Conservation (phyloP, 2,888 invertebrate genomes). For the Liodrosophila aerea region DNA sequence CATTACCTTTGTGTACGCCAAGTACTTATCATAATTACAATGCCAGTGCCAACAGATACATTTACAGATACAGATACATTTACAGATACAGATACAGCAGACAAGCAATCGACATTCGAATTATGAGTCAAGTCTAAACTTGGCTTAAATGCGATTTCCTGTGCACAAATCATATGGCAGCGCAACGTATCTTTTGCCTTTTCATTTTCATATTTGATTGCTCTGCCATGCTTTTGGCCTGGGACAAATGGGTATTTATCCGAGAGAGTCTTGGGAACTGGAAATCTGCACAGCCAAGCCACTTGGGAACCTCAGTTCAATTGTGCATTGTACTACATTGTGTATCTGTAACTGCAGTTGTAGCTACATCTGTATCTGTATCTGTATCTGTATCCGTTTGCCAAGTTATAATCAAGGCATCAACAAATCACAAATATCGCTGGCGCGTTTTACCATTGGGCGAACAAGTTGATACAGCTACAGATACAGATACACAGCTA, state of each 20-base stretch:
- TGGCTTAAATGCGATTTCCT: conserved; percentile 68
- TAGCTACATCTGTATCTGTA: conserved; percentile 52
- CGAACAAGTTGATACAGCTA: conserved; percentile 39
- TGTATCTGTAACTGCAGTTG: conserved; percentile 26
- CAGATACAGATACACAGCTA: conserved; percentile 44
- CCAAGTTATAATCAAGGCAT: conserved; percentile 68
- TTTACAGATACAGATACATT: conserved; percentile 1
- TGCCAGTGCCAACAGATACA: conserved; percentile 29
- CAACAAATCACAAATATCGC: conserved; percentile 64
- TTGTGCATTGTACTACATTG: conserved; percentile 49
- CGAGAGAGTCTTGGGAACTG: conserved; percentile 37
- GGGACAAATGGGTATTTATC: conserved; percentile 65
- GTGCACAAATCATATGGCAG: conserved; percentile 64
- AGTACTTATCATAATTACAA: conserved; percentile 76
- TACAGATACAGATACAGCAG: conserved; percentile 3
- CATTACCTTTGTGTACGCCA: conserved; percentile 37
- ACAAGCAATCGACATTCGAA: not conserved
- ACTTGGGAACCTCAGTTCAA: conserved; percentile 36
- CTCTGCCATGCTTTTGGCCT: conserved; percentile 25
- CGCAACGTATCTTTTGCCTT: conserved; percentile 53
- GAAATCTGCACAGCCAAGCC: conserved; percentile 8
- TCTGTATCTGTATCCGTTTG: conserved; percentile 32
- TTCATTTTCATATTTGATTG: conserved; percentile 43
- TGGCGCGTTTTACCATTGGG: conserved; percentile 57
- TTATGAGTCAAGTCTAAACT: conserved; percentile 8